Evolutionary conservation across 2,888 invertebrate species (phyloP), one percentile per base, ranked within the genome.

Genomic region (Caenorhabditis doughertyi): DNA sequence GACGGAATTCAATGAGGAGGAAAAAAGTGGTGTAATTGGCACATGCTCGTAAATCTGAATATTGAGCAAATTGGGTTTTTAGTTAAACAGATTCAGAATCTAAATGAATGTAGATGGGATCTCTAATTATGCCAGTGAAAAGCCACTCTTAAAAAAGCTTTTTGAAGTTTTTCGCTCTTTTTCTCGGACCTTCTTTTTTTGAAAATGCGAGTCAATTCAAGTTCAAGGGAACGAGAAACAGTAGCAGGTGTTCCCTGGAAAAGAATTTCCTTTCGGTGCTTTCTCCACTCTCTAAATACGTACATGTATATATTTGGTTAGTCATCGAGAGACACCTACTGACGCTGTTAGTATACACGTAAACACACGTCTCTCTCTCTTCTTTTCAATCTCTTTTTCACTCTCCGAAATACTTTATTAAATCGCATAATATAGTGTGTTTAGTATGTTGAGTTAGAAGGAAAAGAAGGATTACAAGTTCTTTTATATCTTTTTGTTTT

Each of bases 261-360:
- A 11, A 18, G 8, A 9, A 44, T 44, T 44, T 62, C 16, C 27
- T 27, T 44, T 18, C 35, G 16, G 11, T 39, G 39, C 16, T 29
- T 25, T 21, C 18, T 18, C 16, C 56, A 32, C 32, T 42, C 44
- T 18, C 60, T 42, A 42, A 42, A 64, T 55, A 29, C 39, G 39
- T 42, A 64, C 47, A 29, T 27, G 39, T 42, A 29, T 55, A 58
- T 73, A 51, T 73, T 73, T 73, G 73, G 73, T 73, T 73, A 73
- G 73, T 73, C 72, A 72, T 32, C 58, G 49, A 51, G 39, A 68
- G n/a, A 49, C 60, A 73, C 72, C 72, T 64, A 55, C 73, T 73
- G 62, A 55, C 64, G 55, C 73, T n/a, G 49, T 42, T 55, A 32
- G 44, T 71, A 55, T 25, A 56, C 56, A 68, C 68, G 70, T 70